Evolutionary conservation across 2,888 invertebrate genomes (phyloP), one percentile per base, ranked within the genome.

Genomic region (Chymomyza amoena): DNA sequence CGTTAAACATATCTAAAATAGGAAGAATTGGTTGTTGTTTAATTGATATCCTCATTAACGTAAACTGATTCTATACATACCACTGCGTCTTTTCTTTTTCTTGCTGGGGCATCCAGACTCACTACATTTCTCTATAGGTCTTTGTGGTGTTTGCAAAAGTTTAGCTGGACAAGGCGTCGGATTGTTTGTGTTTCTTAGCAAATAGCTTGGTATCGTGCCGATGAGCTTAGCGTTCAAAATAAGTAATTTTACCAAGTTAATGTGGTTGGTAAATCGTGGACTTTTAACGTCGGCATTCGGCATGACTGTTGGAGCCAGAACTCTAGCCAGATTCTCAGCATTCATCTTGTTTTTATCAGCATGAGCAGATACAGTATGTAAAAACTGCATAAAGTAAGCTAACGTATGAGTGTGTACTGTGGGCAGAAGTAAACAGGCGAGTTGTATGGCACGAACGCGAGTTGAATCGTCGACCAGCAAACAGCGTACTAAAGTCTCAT

Each of bases 271-370:
- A 68, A 95, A 92, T 77, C 95, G 92, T 75, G 94, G 92, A 60
- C 95, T 93, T n/a, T 94, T 93, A 20, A 94, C 93, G 73, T 95
- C 94, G 0, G 81, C 78, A 51, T 80, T 92, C 0, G 97, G 97
- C 95, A 98, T 96, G 64, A 98, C 93, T 88, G 96, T 96, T 0
- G 97, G 97, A 0, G 96, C 95, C 90, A 98, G 93, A 36, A 97
- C 95, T 77, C 97, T 95, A 1, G 97, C 96, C 75, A 98, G 92
- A 92, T 98, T 98, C 64, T 95, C 94, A 0, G 94, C 92, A 80
- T 95, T 94, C 98, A 98, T 98, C 91, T 95, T 95, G 90, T 98
- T 98, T 62, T 93, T 93, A 62, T 93, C 93, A 64, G 95, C 94
- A 84, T 94, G 93, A 39, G 93, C 92, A 7, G 96, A 94, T 39